Conservation (phyloP, 2,113 vertebrate species). For the Sciurus niger region DNA sequence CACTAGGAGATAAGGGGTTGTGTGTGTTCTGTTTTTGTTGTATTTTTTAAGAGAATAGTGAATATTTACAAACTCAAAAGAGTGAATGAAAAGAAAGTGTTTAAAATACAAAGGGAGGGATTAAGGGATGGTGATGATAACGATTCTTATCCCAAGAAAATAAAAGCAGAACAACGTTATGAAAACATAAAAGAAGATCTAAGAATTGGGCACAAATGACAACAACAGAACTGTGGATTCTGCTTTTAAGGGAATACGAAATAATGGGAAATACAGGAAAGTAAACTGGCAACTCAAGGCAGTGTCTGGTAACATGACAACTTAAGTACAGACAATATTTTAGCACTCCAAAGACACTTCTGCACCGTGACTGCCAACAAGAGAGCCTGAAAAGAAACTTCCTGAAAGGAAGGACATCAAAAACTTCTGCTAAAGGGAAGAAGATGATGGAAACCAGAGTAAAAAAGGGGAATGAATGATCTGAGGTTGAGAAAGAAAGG, state of each 20-base stretch:
- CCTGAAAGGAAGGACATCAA: neutral
- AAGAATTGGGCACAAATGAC: neutral
- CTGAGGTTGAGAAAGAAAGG: neutral
- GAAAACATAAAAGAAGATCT: accelerated
- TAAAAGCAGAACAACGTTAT: neutral
- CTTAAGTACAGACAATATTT: neutral
- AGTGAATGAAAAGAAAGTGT: neutral
- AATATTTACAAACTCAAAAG: neutral
- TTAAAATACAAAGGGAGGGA: neutral
- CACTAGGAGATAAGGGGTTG: neutral
- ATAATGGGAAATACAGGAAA: neutral
- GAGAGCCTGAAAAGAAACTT: neutral
- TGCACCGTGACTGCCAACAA: neutral
- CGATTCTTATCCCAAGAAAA: neutral
- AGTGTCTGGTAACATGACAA: neutral
- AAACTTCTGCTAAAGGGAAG: neutral
- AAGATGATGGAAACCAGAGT: neutral
- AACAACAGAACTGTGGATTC: neutral
- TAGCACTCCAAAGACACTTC: neutral
- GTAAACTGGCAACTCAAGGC: neutral
- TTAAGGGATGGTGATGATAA: neutral
- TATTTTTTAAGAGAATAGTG: neutral
- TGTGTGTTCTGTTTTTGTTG: neutral
- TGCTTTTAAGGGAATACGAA: neutral
- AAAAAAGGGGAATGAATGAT: neutral